Evolutionary conservation across 1,140 invertebrate genomes (phyloP).

Genomic region (Zaprionus vittiger): DNA sequence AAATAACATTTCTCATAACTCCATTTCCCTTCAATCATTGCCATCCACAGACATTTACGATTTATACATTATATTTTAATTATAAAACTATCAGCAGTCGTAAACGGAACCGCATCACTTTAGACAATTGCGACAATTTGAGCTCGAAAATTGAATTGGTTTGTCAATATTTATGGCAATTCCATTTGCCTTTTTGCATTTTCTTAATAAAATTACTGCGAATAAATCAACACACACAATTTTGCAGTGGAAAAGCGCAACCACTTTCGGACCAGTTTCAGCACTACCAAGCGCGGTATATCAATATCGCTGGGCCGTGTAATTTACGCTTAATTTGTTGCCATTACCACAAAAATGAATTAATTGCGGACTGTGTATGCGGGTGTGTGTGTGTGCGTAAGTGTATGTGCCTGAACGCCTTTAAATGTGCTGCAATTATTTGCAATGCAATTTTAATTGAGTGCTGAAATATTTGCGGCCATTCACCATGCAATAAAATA

Average conservation of each 20-base stretch:
- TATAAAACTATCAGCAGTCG: neutral
- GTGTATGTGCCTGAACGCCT: constrained; percentile 46
- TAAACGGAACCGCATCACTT: neutral
- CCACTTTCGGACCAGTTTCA: constrained; percentile 36
- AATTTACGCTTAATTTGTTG: constrained; percentile 81
- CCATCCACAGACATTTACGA: too few relatives aligned
- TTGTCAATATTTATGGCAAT: constrained; percentile 55
- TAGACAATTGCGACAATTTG: constrained; percentile 1
- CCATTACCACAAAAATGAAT: constrained; percentile 81
- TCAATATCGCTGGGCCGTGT: constrained; percentile 69
- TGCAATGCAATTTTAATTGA: constrained; percentile 79
- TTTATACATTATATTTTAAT: neutral
- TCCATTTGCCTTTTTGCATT: constrained; percentile 31
- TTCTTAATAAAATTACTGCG: constrained; percentile 73
- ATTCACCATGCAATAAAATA: constrained; percentile 43
- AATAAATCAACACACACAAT: constrained; percentile 64
- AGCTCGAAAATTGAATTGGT: constrained; percentile 33
- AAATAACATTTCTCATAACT: too few relatives aligned
- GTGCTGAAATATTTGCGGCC: constrained; percentile 79
- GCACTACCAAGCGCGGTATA: constrained; percentile 46
- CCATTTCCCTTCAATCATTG: too few relatives aligned
- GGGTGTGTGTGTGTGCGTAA: neutral
- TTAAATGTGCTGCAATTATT: constrained; percentile 79
- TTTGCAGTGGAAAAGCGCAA: constrained; percentile 50
- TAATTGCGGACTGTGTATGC: constrained; percentile 49